A percentile compares a stretch with the other conserved stretches of the same genome.
Conservation (phyloP, 1,140 invertebrate genomes). For the Druon quercuslanigerum region DNA sequence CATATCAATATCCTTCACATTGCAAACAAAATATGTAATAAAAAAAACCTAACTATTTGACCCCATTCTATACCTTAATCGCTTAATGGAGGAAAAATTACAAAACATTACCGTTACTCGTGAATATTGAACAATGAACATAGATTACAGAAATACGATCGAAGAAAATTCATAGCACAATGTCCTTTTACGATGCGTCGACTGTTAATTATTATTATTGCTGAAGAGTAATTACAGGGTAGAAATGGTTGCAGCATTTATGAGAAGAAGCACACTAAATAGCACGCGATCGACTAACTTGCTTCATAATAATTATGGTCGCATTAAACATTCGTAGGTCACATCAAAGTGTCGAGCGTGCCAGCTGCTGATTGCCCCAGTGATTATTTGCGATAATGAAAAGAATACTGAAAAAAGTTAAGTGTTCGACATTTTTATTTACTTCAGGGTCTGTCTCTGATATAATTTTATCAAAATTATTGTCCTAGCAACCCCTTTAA, state of each 20-base stretch:
- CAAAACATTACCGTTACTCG: too few species aligned
- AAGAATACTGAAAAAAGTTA: background rate
- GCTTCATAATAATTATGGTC: slow-evolving; percentile 59
- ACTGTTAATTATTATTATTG: background rate
- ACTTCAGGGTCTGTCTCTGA: too few species aligned
- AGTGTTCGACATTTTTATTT: too few species aligned
- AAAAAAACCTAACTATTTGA: too few species aligned
- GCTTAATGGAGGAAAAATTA: too few species aligned
- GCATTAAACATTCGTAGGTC: slow-evolving; percentile 58
- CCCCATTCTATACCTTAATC: too few species aligned
- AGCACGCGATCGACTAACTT: slow-evolving; percentile 50
- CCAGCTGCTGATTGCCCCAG: slow-evolving; percentile 10
- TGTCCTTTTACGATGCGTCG: too few species aligned
- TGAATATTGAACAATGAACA: too few species aligned
- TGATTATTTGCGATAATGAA: background rate
- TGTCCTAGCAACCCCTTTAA: too few species aligned
- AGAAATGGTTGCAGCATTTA: slow-evolving; percentile 52
- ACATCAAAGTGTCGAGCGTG: slow-evolving; percentile 47
- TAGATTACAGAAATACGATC: too few species aligned
- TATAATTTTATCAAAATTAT: too few species aligned
- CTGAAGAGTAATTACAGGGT: slow-evolving; percentile 39
- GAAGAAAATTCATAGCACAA: too few species aligned
- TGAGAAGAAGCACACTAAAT: slow-evolving; percentile 38
- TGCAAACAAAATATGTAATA: background rate
- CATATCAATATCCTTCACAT: background rate